These are phyloP conservation scores for Crossaster papposus DNA, from an alignment of 53 echinoderm and acorn worm species.

Conservation along the genomic window DNA sequence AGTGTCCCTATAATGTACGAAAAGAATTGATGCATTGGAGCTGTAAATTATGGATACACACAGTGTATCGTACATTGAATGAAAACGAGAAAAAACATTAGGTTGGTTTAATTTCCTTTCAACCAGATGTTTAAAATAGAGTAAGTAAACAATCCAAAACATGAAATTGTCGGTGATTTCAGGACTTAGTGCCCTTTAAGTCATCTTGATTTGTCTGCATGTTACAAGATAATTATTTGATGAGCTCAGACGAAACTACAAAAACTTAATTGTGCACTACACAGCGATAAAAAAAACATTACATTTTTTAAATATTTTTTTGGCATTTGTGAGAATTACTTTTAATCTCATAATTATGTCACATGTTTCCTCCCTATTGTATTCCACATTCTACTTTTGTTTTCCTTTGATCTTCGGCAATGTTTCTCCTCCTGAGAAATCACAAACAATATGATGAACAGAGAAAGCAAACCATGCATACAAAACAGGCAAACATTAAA, in stretches of 20 bases:
- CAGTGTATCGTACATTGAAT: no score
- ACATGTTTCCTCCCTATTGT: background rate
- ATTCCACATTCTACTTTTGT: background rate
- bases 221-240: background rate
- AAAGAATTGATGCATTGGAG: no score
- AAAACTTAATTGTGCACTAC: conserved; percentile 13
- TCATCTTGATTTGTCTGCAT: background rate
- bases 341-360: background rate
- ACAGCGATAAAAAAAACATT: conserved; percentile 1
- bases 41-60: no score
- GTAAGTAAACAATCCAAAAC: no score
- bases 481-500: background rate
- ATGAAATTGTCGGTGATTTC: no score
- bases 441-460: background rate
- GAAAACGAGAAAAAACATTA: no score
- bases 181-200: no score
- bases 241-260: background rate
- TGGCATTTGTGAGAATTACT: background rate
- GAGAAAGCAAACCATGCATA: background rate
- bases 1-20: no score
- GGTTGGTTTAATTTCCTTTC: no score
- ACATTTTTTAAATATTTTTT: background rate
- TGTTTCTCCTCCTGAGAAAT: background rate
- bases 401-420: background rate
- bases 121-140: no score